Percentiles rank a stretch among this genome's conserved stretches.
Evolutionary conservation across 92 coral and sea anemone genomes (phyloP).

Genomic region (Nematostella vectensis): DNA sequence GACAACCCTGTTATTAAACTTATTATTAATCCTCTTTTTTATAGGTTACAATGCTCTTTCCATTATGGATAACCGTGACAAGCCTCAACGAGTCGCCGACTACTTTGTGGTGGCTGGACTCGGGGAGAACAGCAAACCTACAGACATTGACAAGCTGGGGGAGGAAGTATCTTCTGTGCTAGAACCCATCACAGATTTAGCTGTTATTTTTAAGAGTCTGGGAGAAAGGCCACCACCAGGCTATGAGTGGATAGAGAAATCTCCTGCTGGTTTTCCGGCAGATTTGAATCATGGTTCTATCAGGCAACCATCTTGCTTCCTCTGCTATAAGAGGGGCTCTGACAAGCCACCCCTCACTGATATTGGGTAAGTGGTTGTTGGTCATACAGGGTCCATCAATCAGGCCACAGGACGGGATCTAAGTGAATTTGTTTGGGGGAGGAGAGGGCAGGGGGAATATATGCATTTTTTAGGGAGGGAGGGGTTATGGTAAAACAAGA

Average conservation of each 20-base stretch:
- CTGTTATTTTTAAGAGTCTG: constrained; percentile 82
- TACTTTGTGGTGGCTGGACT: constrained; percentile 98
- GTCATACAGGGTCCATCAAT: neutral
- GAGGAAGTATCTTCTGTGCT: constrained; percentile 51
- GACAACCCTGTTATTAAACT: no score
- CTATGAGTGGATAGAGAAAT: constrained; percentile 68
- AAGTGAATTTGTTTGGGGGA: neutral
- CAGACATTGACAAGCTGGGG: constrained; percentile 50
- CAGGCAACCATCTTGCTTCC: constrained; percentile 81
- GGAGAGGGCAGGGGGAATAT: no score
- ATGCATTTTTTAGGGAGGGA: no score
- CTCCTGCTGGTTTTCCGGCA: constrained; percentile 89
- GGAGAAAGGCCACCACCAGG: constrained; percentile 84
- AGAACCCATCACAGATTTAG: constrained; percentile 97
- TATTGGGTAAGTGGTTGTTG: constrained; percentile 62
- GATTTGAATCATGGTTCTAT: constrained; percentile 93
- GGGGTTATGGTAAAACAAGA: no score
- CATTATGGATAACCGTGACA: constrained; percentile 74
- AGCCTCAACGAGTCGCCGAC: constrained; percentile 96
- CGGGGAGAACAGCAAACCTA: constrained; percentile 53
- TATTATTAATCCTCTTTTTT: no score
- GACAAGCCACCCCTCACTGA: constrained; percentile 96
- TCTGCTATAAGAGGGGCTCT: constrained; percentile 78
- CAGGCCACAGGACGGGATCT: neutral
- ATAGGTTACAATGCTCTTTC: constrained; percentile 33